A percentile compares a stretch with the other conserved stretches of the same genome.
These are phyloP conservation scores for Drosophila formosana DNA, from an alignment of 2,888 invertebrate species.

Conservation along the genomic window DNA sequence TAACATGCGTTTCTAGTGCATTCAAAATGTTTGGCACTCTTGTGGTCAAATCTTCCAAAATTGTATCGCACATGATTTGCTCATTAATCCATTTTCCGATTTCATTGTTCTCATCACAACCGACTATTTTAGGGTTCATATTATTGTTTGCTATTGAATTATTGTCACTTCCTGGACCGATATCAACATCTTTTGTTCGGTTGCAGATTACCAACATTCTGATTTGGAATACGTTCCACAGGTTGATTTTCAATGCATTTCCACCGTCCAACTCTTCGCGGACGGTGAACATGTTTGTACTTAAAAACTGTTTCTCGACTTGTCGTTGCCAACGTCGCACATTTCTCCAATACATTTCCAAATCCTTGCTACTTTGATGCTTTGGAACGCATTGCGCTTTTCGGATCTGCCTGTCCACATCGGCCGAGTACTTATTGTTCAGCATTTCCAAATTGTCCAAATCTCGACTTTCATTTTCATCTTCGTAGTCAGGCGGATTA, in stretches of 20 bases:
- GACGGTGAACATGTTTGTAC: constrained; percentile 6
- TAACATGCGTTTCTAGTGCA: constrained; percentile 1
- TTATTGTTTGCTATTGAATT: background rate
- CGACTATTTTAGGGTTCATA: background rate
- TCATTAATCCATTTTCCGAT: constrained; percentile 41
- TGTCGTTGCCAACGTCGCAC: constrained; percentile 35
- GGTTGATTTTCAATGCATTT: constrained; percentile 18
- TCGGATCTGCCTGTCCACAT: background rate
- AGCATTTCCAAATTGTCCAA: background rate
- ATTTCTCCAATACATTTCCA: constrained; percentile 12
- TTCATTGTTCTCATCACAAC: background rate
- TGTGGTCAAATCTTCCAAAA: background rate
- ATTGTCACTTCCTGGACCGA: background rate
- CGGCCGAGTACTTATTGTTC: background rate
- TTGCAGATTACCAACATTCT: constrained; percentile 31
- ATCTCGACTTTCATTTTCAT: background rate
- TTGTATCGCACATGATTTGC: constrained; percentile 6
- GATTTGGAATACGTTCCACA: constrained; percentile 29
- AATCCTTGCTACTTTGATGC: background rate
- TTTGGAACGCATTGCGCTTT: constrained; percentile 27
- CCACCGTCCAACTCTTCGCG: constrained; percentile 15
- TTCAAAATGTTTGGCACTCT: background rate
- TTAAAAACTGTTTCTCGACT: constrained; percentile 16
- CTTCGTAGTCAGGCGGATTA: constrained; percentile 19
- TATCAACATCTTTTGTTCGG: background rate